phyloP scores from a whole-genome alignment of 2,113 vertebrate genomes.

The Larimichthys polyactis region DNA sequence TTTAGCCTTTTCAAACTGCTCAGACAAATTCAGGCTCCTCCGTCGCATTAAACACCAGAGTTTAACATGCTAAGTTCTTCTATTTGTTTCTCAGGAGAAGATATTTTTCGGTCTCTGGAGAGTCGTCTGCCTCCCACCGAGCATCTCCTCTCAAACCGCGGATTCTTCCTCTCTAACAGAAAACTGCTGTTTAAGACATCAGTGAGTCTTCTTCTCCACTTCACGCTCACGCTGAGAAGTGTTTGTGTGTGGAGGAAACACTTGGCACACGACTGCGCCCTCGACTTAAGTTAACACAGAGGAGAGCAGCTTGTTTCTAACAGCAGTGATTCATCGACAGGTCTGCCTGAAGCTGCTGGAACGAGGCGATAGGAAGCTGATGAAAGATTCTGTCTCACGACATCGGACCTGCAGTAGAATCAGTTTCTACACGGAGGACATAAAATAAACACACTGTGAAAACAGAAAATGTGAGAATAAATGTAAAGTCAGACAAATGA shows the following conservation, averaged over 20 bases:
- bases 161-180: constrained; percentile 10
- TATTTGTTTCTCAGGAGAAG: constrained; percentile 10
- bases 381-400: background rate
- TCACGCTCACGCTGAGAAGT: constrained; percentile 15
- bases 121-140: constrained; percentile 7
- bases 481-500: too few relatives aligned
- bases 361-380: background rate
- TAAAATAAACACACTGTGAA: background rate
- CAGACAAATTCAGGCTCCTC: background rate
- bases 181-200: constrained; percentile 29
- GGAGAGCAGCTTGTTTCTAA: constrained; percentile 5
- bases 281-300: constrained; percentile 1
- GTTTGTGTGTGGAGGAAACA: background rate
- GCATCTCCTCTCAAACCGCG: background rate
- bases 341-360: constrained; percentile 10
- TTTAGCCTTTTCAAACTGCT: background rate
- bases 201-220: constrained; percentile 11
- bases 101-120: constrained; percentile 6
- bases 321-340: background rate
- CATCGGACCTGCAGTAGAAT: constrained; percentile 1
- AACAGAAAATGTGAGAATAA: too few relatives aligned
- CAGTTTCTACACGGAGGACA: background rate
- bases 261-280: background rate
- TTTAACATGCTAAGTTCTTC: background rate
- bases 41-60: constrained; percentile 3